Evolutionary conservation across 2,113 vertebrate genomes (phyloP).

Genomic region (Chionomys nivalis): DNA sequence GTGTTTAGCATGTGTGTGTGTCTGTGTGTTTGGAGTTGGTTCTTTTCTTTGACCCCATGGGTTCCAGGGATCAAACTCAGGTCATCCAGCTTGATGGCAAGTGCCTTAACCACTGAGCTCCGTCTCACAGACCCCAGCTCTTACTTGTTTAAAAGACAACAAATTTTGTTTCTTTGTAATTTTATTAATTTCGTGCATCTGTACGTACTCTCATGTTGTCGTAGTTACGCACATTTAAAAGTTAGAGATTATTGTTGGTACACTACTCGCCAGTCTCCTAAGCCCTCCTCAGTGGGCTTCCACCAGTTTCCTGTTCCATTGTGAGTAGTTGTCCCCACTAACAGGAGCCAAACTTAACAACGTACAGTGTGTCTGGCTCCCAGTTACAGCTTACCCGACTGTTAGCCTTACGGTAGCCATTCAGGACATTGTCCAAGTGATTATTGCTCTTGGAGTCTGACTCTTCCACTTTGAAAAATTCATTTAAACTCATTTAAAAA

Average conservation of each 20-base stretch:
- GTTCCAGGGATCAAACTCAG: neutral
- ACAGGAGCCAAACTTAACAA: neutral
- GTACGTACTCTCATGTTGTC: neutral
- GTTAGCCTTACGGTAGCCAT: neutral
- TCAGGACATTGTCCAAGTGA: neutral
- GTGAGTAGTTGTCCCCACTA: neutral
- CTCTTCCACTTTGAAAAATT: constrained; percentile 19
- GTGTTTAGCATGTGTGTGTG: neutral
- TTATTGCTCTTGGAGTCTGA: neutral
- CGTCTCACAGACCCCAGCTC: neutral
- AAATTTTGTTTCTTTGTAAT: neutral
- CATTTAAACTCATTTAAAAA: neutral
- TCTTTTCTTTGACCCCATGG: neutral
- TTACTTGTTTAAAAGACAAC: neutral
- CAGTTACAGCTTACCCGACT: neutral
- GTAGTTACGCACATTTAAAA: neutral
- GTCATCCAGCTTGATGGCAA: neutral
- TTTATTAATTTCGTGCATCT: neutral
- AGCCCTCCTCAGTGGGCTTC: neutral
- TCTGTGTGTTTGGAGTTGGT: neutral
- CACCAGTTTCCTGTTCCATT: neutral
- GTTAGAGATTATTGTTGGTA: neutral
- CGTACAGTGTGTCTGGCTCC: neutral
- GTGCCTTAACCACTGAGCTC: neutral
- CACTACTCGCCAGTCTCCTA: neutral